Base-by-base conservation (phyloP, 2,797 vertebrate species). In the Acrossocheilus fasciatus region DNA sequence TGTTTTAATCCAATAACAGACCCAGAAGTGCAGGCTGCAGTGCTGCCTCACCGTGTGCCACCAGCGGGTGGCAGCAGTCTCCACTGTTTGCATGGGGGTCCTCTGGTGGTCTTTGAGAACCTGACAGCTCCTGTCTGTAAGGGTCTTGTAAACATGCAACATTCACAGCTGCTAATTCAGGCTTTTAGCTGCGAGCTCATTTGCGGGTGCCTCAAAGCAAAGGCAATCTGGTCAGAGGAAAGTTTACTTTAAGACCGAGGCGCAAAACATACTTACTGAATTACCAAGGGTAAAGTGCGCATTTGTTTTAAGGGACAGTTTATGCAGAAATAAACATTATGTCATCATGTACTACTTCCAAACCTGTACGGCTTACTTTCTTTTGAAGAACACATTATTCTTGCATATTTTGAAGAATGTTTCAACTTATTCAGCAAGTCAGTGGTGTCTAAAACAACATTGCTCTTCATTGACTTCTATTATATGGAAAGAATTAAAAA, bases 61-160 rank as follows among this genome's bases (percentile, higher is more conserved):
- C 90, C 90, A 88, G 88, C 47, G 45, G 89, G 90, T 87, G 90
- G 89, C 88, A 89, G 89, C 87, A 91, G 80, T 85, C 87, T 90
- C 90, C 89, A 89, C 85, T 86, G 34, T 86, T 89, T 80, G 69
- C 78, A 10, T 11, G 2, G 2, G 43, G 23, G 68, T 83, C 9
- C 26, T 82, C 64, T 77, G 76, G 68, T n/a, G 59, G 23, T 52
- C 66, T 80, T 80, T 10, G 10, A 69, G 47, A 83, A 77, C 64
- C 69, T 77, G 39, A 83, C 66, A 47, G 79, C 82, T 78, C 64
- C 23, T 17, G 26, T 23, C 75, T 30, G 18, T 64, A n/a, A 62
- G 41, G 66, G 54, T 34, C 41, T 23, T 69, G 59, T 62, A 79
- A 85, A 83, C 82, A 87, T 88, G 72, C 68, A 79, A 87, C 47